Evolutionary conservation across 2,888 invertebrate genomes (phyloP), one percentile per base, ranked within the genome.

Genomic region (Prosapia bicincta): DNA sequence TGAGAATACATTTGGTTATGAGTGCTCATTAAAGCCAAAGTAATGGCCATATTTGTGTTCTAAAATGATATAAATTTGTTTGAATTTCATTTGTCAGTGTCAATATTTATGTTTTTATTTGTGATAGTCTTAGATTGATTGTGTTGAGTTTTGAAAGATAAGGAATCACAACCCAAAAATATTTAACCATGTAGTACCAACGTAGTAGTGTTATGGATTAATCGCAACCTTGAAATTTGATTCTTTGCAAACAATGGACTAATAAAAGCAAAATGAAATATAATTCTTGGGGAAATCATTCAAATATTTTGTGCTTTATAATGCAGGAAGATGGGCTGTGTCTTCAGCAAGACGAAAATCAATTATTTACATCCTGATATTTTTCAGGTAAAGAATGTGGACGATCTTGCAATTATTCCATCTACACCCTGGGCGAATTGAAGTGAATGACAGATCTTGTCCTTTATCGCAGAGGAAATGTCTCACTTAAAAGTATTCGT

Each of bases 301-400:
- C 13, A 54, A 54, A 20, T 72, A 70, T 43, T 73, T 38, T 54
- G 26, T 72, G 67, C 75, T 72, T 26, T 78, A 84, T 83, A 82
- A 81, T 77, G 81, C 82, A 81, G 81, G 84, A 86, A 83, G 82
- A 93, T 94, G 93, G 94, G 94, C 86, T 93, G 93, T 86, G 88
- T 93, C 83, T 90, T 91, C 83, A 93, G 93, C 86, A 92, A 91
- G 85, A 88, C 89, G 81, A 92, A 93, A 83, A 89, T 90, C 81
- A 89, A 90, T 82, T 93, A 93, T 83, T 86, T 90, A 81, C 92
- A 92, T 85, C 90, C 93, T 30, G 93, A 93, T 84, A 89, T 94
- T 79, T 96, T 94, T 86, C 83, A 86, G 80, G 82, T 81, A 79
- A n/a, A n/a, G n/a, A n/a, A n/a, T n/a, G n/a, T n/a, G n/a, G n/a